Evolutionary conservation across 2,113 vertebrate genomes (phyloP).

Genomic region (Hyperopisus bebe): DNA sequence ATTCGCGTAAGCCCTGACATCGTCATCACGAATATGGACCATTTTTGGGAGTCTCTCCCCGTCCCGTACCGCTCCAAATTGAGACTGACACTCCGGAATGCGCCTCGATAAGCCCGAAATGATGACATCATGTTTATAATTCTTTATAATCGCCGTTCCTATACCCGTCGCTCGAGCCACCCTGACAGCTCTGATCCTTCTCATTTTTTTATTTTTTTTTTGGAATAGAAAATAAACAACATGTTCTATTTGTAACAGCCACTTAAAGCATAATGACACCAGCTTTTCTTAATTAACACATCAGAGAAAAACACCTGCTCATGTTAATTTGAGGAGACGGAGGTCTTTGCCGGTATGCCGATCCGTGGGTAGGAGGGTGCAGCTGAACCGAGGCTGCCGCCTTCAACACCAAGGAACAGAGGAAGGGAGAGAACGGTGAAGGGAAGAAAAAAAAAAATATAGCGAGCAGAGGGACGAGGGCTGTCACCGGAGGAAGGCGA

Average conservation of each 20-base stretch:
- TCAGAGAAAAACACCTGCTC: conserved; percentile 58
- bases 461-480: background rate
- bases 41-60: background rate
- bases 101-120: conserved; percentile 29
- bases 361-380: conserved; percentile 39
- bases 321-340: conserved; percentile 54
- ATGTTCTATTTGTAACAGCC: conserved; percentile 57
- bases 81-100: conserved; percentile 38
- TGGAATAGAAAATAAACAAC: conserved; percentile 51
- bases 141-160: conserved; percentile 40
- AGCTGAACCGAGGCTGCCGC: conserved; percentile 33
- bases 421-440: background rate
- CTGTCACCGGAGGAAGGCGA: background rate
- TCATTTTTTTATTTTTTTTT: conserved; percentile 29
- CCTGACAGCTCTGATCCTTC: conserved; percentile 46
- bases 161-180: conserved; percentile 36
- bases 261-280: conserved; percentile 58
- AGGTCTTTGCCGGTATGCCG: conserved; percentile 44
- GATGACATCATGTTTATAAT: conserved; percentile 39
- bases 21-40: background rate
- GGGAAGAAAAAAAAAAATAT: background rate
- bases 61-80: conserved; percentile 20
- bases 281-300: conserved; percentile 58
- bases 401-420: conserved; percentile 18
- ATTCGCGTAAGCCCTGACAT: background rate